phyloP scores from a whole-genome alignment of 2,888 invertebrate species.

The Julus scandinavius region DNA sequence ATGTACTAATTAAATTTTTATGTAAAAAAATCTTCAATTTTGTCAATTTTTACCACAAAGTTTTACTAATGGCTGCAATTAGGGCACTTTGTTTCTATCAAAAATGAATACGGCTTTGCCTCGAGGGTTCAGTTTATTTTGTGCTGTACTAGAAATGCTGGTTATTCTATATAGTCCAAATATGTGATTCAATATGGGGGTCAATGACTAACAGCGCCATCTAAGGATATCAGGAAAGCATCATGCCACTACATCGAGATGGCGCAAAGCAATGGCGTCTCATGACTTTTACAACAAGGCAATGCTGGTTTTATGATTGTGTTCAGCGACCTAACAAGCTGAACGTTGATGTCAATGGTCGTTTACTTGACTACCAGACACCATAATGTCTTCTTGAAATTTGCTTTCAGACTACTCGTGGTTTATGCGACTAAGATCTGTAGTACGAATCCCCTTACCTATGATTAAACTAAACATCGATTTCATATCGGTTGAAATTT shows the following conservation, averaged over 20 bases:
- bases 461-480: background rate
- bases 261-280: background rate
- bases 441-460: background rate
- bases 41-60: no score
- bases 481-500: background rate
- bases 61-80: no score
- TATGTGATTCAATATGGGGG: no score
- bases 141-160: no score
- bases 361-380: background rate
- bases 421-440: background rate
- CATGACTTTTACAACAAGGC: background rate
- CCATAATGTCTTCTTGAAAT: background rate
- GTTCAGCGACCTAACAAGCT: background rate
- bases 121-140: no score
- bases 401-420: background rate
- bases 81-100: no score
- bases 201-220: background rate
- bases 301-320: background rate
- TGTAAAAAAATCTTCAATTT: no score
- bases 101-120: no score
- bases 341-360: background rate
- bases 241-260: background rate
- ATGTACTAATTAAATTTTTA: no score
- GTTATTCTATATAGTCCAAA: no score
- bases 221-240: background rate